Base-by-base conservation (phyloP, 1,140 invertebrate genomes). In the Bombus haemorrhoidalis region DNA sequence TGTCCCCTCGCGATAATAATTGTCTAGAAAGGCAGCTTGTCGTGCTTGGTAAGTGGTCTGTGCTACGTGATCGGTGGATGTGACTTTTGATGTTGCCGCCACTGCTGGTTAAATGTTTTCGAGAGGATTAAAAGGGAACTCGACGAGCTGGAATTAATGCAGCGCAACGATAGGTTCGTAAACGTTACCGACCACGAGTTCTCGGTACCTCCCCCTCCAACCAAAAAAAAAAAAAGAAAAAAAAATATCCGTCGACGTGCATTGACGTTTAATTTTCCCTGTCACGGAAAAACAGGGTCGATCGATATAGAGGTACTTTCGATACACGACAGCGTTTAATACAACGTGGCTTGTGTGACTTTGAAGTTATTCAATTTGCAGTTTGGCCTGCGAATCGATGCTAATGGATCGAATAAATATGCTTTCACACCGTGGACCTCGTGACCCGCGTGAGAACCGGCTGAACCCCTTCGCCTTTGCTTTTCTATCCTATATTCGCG, bases 391-490 rank as follows among this genome's bases (percentile, higher is more conserved):
- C 69, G 80, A 86, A 72, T 81, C 62, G 64, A 68, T 37, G 62
- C 37, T 86, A 83, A 88, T 88, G 78, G 66, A 79, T 87, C 77
- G 62, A 88, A 88, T 87, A 87, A 85, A 76, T 62, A 69, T 43
- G 71, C 74, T 34, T 41, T 72, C 69, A 15, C 25, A 18, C 32
- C 13, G 22, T 8, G 64, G 39, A 41, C 62, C 37, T 32, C 13
- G 22, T 15, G 39, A 28, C 8, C 41, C 69, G 57, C 66, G 62
- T 41, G 25, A 34, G 53, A 39, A 68, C 22, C 57, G 32, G 37
- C 68, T 43, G 41, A 66, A 32, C 25, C 81, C 32, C 72, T 75
- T 74, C 47, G 32, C 39, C 69, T 41, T 74, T 66, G 57, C 28
- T 43, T 74, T 62, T 74, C 41, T 71, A 34, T 25, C 32, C 37